Percentiles rank a stretch among this genome's conserved stretches.
phyloP scores from a whole-genome alignment of 2,888 invertebrate genomes.

The Taenaris catops region DNA sequence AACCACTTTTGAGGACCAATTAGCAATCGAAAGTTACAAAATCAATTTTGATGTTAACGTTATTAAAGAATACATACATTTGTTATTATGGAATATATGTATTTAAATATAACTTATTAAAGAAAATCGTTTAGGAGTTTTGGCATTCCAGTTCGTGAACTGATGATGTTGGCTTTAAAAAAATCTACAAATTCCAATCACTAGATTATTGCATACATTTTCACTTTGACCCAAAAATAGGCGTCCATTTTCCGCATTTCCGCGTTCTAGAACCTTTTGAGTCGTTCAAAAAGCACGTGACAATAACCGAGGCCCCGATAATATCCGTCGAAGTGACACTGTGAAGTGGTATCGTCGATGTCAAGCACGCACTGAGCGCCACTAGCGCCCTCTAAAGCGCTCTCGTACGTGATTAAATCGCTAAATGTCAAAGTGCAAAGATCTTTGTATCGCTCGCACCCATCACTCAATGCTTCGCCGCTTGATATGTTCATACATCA shows the following conservation, averaged over 20 bases:
- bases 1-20: no score
- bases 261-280: slow-evolving; percentile 16
- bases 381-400: slow-evolving; percentile 46
- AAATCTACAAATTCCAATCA: no score
- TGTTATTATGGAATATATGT: no score
- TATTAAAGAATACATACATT: no score
- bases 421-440: slow-evolving; percentile 79
- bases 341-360: slow-evolving; percentile 60
- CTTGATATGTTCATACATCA: slow-evolving; percentile 68
- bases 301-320: slow-evolving; percentile 34
- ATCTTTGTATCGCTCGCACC: slow-evolving; percentile 51
- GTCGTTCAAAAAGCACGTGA: slow-evolving; percentile 24
- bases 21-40: no score
- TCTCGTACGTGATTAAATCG: slow-evolving; percentile 76
- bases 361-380: slow-evolving; percentile 56
- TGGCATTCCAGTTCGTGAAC: no score
- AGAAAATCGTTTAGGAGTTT: no score
- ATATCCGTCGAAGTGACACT: slow-evolving; percentile 53
- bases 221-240: no score
- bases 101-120: no score
- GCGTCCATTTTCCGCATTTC: slow-evolving; percentile 15
- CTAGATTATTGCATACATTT: no score
- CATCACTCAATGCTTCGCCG: slow-evolving; percentile 54
- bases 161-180: no score
- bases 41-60: no score